These are phyloP conservation scores for Sinosuthora webbiana DNA, from an alignment of 2,113 vertebrate genomes.

Conservation along the genomic window DNA sequence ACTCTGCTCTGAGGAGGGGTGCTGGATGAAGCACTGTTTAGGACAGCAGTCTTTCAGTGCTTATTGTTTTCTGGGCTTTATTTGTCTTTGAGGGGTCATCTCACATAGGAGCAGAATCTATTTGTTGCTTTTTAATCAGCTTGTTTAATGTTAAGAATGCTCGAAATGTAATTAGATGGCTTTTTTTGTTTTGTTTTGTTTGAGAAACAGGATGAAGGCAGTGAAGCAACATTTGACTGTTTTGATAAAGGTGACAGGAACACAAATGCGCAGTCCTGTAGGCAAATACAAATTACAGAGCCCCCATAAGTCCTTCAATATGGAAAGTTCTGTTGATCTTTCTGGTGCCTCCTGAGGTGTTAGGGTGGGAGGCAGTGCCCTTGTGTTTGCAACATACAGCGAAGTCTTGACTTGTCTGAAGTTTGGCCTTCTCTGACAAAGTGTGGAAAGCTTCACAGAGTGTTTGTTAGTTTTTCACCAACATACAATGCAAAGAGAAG, in stretches of 20 bases:
- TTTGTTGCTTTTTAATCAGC: background rate
- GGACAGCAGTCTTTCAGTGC: background rate
- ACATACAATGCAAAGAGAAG: background rate
- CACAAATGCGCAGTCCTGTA: background rate
- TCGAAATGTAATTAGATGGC: background rate
- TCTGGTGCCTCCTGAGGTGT: background rate
- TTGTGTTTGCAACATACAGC: background rate
- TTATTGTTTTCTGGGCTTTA: background rate
- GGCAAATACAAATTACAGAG: background rate
- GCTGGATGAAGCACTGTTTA: constrained; percentile 28
- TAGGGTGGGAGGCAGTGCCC: background rate
- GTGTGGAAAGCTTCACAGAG: background rate
- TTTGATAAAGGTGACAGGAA: background rate
- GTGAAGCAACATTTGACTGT: background rate
- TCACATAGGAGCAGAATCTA: background rate
- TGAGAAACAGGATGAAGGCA: background rate
- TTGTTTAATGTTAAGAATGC: background rate
- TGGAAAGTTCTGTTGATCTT: background rate
- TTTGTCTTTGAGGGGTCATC: constrained; percentile 23
- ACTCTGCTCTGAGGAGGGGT: constrained; percentile 12
- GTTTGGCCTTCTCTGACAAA: background rate
- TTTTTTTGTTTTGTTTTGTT: background rate
- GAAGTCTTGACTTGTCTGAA: background rate
- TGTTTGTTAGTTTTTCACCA: background rate
- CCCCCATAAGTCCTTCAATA: background rate